A percentile compares a stretch with the other conserved stretches of the same genome.
Conservation (phyloP, 2,797 vertebrate species). For the Oreochromis grahami region DNA sequence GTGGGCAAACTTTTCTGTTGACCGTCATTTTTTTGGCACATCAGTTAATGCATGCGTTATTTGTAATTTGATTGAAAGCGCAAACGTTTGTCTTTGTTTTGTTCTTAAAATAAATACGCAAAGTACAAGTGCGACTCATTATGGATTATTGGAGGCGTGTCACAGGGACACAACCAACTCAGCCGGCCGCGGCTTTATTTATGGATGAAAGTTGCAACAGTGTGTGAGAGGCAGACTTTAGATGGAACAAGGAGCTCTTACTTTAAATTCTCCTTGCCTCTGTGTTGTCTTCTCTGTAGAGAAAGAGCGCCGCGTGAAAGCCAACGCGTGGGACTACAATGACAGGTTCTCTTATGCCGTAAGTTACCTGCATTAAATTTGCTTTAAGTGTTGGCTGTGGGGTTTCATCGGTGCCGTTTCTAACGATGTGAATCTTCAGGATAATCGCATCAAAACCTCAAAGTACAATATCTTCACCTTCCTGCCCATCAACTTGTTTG, state of each 20-base stretch:
- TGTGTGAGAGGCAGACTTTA: background rate
- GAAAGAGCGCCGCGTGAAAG: constrained; percentile 82
- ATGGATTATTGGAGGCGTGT: too few relatives aligned
- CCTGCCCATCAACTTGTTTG: constrained; percentile 87
- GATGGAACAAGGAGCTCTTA: background rate
- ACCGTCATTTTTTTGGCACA: too few relatives aligned
- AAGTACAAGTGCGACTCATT: too few relatives aligned
- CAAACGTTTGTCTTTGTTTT: too few relatives aligned
- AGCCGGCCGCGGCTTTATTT: too few relatives aligned
- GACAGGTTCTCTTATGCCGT: constrained; percentile 83
- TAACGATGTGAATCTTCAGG: constrained; percentile 58
- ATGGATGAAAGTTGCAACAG: too few relatives aligned
- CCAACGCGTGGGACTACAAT: constrained; percentile 82
- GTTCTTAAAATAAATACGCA: too few relatives aligned
- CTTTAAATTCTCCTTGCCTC: background rate
- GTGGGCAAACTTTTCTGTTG: too few relatives aligned
- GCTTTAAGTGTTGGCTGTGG: background rate
- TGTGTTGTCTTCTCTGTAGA: constrained; percentile 64
- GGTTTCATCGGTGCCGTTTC: background rate
- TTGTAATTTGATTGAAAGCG: too few relatives aligned
- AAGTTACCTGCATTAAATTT: constrained; percentile 53
- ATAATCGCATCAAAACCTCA: constrained; percentile 86
- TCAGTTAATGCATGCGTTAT: too few relatives aligned
- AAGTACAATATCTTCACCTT: constrained; percentile 87
- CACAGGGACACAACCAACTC: too few relatives aligned